Evolutionary conservation across 2,113 vertebrate genomes (phyloP), one percentile per base, ranked within the genome.

Genomic region (Ursus arctos): DNA sequence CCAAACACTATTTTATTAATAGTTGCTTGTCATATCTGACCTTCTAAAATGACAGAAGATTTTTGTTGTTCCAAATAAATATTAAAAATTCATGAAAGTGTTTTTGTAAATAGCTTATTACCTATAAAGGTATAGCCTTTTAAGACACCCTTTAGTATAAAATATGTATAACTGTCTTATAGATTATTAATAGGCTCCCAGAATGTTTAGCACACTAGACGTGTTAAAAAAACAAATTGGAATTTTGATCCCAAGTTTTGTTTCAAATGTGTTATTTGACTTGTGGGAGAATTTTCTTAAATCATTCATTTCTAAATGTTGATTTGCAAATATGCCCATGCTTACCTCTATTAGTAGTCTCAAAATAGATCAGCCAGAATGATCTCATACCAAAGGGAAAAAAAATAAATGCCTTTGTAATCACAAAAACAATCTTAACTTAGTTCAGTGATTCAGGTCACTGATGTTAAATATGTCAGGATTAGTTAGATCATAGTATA

Each of bases 161-260:
- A 99, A 99, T 98, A 98, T 99, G 86, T 90, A 99, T 98, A 98
- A 94, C 87, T 96, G 49, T 61, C 83, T 98, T 94, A 98, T 98
- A 93, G 98, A 98, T 98, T 99, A 98, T 98, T 99, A 98, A 99
- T 76, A 97, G 36, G 40, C 88, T 95, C 6, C 72, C 49, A 98
- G 96, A 97, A 97, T 71, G 96, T 89, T 98, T 98, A 97, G 81
- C 63, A 91, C 0, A 2, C 18, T 98, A 94, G 65, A 93, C 97
- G 82, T 98, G 40, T 82, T 96, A 47, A 88, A 97, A 71, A 92
- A 97, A 96, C 3, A 84, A 98, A 95, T 69, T 53, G 74, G 43
- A 97, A 94, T 96, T 91, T 72, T 96, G 28, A 93, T 95, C 71
- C 13, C 33, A 57, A 97, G 59, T 93, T 95, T 81, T 98, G 28